A percentile compares a stretch with the other conserved stretches of the same genome.
These are phyloP conservation scores for Pogonomyrmex barbatus DNA, from an alignment of 1,140 invertebrate genomes.

Conservation along the genomic window DNA sequence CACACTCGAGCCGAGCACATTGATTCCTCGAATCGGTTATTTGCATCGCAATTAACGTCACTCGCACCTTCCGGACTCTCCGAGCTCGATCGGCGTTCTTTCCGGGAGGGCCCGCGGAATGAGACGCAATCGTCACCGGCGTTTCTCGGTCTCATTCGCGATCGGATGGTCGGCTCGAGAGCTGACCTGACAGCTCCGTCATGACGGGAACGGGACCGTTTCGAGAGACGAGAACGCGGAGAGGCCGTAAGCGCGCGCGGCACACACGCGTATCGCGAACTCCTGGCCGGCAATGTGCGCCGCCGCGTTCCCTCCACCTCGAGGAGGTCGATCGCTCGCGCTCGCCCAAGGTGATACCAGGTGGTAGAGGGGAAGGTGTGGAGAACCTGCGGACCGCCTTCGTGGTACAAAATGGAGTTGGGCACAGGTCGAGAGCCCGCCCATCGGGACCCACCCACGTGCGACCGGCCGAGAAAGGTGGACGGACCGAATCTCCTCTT, in stretches of 20 bases:
- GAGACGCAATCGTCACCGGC: neutral
- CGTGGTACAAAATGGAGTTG: conserved; percentile 81
- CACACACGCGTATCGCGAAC: conserved; percentile 82
- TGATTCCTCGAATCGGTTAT: neutral
- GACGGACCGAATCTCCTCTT: conserved; percentile 20
- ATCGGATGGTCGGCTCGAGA: neutral
- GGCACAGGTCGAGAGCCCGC: conserved; percentile 49
- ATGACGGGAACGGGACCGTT: conserved; percentile 10
- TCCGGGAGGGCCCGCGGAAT: neutral
- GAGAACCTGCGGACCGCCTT: conserved; percentile 75
- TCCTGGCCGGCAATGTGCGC: conserved; percentile 82
- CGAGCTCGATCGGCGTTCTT: neutral
- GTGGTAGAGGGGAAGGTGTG: conserved; percentile 76
- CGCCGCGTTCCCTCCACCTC: conserved; percentile 77
- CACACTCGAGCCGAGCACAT: neutral
- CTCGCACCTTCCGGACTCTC: neutral
- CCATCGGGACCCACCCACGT: conserved; percentile 64
- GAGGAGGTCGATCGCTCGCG: conserved; percentile 74
- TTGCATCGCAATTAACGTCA: neutral
- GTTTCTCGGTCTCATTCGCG: neutral
- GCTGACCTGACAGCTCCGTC: conserved; percentile 17
- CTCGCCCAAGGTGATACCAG: conserved; percentile 69
- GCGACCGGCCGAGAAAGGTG: conserved; percentile 10
- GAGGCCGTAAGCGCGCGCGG: conserved; percentile 60
- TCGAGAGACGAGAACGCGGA: conserved; percentile 49